Conservation (phyloP, 2,113 vertebrate genomes). For the Podarcis muralis region DNA sequence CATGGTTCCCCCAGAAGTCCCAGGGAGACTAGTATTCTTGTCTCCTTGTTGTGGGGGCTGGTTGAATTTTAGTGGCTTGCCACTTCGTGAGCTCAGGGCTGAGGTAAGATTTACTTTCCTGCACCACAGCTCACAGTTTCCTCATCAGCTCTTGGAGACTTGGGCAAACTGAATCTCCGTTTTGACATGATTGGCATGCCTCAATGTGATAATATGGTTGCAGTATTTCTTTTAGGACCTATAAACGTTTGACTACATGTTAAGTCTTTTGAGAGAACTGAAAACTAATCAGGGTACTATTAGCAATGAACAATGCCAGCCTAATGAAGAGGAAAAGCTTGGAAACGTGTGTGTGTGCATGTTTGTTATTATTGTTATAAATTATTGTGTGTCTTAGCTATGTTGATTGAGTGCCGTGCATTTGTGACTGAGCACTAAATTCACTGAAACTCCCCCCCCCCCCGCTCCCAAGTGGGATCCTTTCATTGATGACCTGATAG, state of each 20-base stretch:
- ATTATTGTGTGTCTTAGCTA: fast-evolving
- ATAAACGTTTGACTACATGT: constrained; percentile 50
- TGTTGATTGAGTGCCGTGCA: constrained; percentile 34
- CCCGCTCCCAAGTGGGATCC: neutral
- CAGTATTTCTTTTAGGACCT: constrained; percentile 37
- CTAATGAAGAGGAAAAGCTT: constrained; percentile 59
- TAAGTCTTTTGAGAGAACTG: constrained; percentile 44
- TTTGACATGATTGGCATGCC: neutral
- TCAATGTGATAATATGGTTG: constrained; percentile 28
- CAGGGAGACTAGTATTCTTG: neutral
- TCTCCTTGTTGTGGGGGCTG: neutral
- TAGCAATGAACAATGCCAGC: constrained; percentile 55
- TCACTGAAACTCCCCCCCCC: constrained; percentile 19
- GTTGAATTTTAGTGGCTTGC: neutral
- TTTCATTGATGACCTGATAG: constrained; percentile 35
- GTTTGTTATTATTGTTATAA: neutral
- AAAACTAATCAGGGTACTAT: constrained; percentile 59
- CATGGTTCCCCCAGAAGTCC: too few relatives aligned
- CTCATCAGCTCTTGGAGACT: too few relatives aligned
- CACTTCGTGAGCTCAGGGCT: neutral
- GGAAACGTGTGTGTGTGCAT: constrained; percentile 26
- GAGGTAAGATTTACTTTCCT: neutral
- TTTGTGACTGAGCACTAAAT: constrained; percentile 45
- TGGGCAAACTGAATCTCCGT: neutral
- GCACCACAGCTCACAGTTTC: neutral